Evolutionary conservation across 2,888 invertebrate genomes (phyloP).

Genomic region (Agonopterix subpropinquella): DNA sequence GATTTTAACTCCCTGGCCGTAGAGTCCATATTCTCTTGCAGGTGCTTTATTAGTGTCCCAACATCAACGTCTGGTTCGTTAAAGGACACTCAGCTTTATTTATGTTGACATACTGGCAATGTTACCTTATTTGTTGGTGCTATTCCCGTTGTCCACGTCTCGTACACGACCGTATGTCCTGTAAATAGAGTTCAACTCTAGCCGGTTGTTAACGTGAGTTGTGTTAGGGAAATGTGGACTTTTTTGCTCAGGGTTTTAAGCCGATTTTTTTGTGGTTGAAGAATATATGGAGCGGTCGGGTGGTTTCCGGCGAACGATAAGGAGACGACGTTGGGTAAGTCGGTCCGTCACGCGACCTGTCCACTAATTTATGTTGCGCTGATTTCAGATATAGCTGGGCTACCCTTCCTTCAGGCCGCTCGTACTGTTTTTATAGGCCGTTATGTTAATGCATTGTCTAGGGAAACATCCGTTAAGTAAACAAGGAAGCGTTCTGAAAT

Average conservation of each 20-base stretch:
- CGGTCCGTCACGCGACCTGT: slow-evolving; percentile 70
- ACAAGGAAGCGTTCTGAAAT: slow-evolving; percentile 24
- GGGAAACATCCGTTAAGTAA: slow-evolving; percentile 29
- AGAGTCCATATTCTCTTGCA: slow-evolving; percentile 47
- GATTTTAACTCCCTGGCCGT: slow-evolving; percentile 35
- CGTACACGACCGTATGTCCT: slow-evolving; percentile 35
- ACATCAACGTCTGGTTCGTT: slow-evolving; percentile 71
- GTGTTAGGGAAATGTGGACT: slow-evolving; percentile 41
- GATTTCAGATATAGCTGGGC: slow-evolving; percentile 62
- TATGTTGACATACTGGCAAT: slow-evolving; percentile 71
- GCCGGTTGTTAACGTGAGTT: slow-evolving; percentile 18
- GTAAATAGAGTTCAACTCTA: slow-evolving; percentile 48
- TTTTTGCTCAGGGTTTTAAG: slow-evolving; percentile 37
- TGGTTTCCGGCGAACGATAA: slow-evolving; percentile 65
- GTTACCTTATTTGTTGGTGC: slow-evolving; percentile 64
- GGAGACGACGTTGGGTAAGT: slow-evolving; percentile 63
- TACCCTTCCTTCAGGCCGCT: slow-evolving; percentile 35
- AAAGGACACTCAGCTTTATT: slow-evolving; percentile 75
- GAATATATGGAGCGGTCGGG: slow-evolving; percentile 34
- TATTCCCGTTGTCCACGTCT: slow-evolving; percentile 27
- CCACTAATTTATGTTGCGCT: slow-evolving; percentile 72
- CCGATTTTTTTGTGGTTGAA: slow-evolving; percentile 32
- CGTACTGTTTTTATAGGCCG: slow-evolving; percentile 38
- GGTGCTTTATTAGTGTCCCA: slow-evolving; percentile 56
- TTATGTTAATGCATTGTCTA: slow-evolving; percentile 58